phyloP scores from a whole-genome alignment of 2,888 invertebrate species.

The Epinotia demarniana region DNA sequence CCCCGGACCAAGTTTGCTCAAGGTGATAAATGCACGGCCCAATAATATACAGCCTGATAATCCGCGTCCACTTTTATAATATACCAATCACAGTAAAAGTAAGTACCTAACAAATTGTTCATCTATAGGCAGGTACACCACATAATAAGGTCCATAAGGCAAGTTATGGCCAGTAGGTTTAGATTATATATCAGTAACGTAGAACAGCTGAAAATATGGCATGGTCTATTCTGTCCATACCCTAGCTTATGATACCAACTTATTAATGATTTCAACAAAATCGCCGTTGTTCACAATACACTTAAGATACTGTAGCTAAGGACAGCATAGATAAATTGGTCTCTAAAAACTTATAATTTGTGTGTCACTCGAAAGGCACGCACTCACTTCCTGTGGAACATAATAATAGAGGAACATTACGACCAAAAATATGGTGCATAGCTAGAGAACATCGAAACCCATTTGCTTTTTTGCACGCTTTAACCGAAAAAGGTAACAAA shows the following conservation, averaged over 20 bases:
- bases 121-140: too few relatives aligned
- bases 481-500: not conserved
- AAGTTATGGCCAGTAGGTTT: too few relatives aligned
- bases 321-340: conserved; percentile 9
- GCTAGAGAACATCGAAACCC: not conserved
- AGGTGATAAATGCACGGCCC: too few relatives aligned
- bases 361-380: conserved; percentile 54
- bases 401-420: not conserved
- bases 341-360: conserved; percentile 56
- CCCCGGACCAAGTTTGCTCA: too few relatives aligned
- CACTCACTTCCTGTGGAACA: conserved; percentile 58
- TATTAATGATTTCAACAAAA: not conserved
- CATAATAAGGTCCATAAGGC: too few relatives aligned
- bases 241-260: not conserved
- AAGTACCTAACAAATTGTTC: too few relatives aligned
- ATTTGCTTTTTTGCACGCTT: not conserved
- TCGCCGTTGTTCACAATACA: not conserved
- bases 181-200: too few relatives aligned
- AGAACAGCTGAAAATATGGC: not conserved
- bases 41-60: too few relatives aligned
- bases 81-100: too few relatives aligned
- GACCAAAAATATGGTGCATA: not conserved
- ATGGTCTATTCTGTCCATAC: not conserved
- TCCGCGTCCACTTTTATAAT: too few relatives aligned
- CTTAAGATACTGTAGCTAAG: not conserved